Evolutionary conservation across 1,140 invertebrate species (phyloP).

Genomic region (Tetraneura akinire): DNA sequence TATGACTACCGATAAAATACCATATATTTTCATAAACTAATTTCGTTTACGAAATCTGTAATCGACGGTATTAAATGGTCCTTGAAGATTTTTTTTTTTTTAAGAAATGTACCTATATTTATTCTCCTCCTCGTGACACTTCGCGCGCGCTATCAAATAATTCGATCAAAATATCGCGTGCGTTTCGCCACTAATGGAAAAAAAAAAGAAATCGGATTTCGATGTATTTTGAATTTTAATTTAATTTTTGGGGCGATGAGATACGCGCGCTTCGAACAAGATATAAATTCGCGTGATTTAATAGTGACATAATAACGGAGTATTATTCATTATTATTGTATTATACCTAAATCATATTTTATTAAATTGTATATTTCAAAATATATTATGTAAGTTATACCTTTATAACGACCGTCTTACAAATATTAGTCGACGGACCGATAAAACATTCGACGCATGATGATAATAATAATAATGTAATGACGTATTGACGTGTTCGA

Average conservation of each 20-base stretch:
- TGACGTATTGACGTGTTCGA: no score
- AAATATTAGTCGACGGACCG: no score
- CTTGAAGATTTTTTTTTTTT: background rate
- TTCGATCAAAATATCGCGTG: background rate
- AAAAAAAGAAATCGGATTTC: background rate
- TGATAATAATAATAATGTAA: no score
- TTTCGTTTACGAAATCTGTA: background rate
- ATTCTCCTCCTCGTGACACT: background rate
- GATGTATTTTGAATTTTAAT: background rate
- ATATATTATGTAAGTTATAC: no score
- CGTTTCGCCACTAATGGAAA: background rate
- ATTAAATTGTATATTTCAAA: no score
- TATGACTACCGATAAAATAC: background rate
- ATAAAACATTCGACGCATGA: no score
- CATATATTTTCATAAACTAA: background rate
- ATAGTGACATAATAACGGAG: no score
- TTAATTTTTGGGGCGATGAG: background rate
- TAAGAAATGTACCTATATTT: constrained; percentile 1
- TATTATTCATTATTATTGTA: no score
- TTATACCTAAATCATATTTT: no score
- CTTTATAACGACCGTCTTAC: no score
- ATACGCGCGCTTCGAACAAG: background rate
- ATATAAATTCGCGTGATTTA: background rate
- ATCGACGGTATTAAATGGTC: background rate
- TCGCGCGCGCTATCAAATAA: background rate